Evolutionary conservation across 2,113 vertebrate species (phyloP), one percentile per base, ranked within the genome.

Genomic region (Acanthisitta chloris): DNA sequence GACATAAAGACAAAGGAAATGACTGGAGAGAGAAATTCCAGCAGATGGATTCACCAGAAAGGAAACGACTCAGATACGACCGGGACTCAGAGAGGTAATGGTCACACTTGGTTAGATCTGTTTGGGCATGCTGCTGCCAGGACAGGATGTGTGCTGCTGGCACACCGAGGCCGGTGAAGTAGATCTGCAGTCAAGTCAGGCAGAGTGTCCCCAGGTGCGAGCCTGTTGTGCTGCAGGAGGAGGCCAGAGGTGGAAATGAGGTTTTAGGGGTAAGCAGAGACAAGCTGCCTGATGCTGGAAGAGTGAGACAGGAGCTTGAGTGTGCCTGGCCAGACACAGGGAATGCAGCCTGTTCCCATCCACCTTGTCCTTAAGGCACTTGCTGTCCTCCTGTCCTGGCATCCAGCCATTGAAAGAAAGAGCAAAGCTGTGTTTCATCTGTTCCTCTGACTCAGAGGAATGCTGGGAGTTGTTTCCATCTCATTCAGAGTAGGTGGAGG

Each of bases 41-140:
- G 36, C 97, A 97, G 95, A 92, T 97, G 88, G 97, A 98, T 86
- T 98, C 98, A 77, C 98, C 98, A 71, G 98, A 98, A 95, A 96
- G 97, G 79, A 98, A 98, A 67, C 96, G 98, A 55, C 93, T 97
- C 79, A 95, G 97, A 97, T 96, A 97, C 3, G 95, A 97, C 77
- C 97, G 90, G 24, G 98, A 97, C 62, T 67, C 97, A 10, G 98
- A 98, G 90, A 97, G 98, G 98, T 98, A 94, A 90, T 25, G 45
- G 24, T 55, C 81, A 24, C 29, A 79, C 26, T 58, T 45, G 40
- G 36, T 43, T 66, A 2, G 8, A 5, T 45, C 31, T 86, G 28
- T 71, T 4, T 26, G 58, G 67, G 49, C 57, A 8, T 82, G 58
- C 55, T 90, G 48, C 1, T 58, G 48, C 15, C 1, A 0, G 65